A percentile compares a stretch with the other conserved stretches of the same genome.
These are phyloP conservation scores for Andrena hattorfiana DNA, from an alignment of 2,888 invertebrate species.

Conservation along the genomic window DNA sequence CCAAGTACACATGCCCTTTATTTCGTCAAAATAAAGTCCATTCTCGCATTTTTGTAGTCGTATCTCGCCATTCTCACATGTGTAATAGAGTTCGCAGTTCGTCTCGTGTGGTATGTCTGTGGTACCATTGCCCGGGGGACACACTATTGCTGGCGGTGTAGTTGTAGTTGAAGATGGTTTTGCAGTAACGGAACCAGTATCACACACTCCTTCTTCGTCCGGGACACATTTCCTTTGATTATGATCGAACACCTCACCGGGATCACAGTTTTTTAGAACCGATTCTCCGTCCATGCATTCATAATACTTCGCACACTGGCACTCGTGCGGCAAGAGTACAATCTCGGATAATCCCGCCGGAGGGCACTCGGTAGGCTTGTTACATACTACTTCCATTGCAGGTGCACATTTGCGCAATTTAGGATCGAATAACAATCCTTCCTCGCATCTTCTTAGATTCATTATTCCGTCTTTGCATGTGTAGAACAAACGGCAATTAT, in stretches of 20 bases:
- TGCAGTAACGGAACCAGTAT: not conserved
- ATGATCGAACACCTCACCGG: slow-evolving; percentile 55
- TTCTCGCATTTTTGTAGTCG: not conserved
- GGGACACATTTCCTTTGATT: slow-evolving; percentile 17
- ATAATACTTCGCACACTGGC: slow-evolving; percentile 65
- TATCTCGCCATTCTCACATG: slow-evolving; percentile 5
- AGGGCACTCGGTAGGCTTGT: not conserved
- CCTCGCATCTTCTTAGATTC: not conserved
- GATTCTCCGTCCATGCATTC: slow-evolving; percentile 64
- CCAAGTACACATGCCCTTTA: slow-evolving; percentile 5
- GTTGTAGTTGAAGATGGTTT: too few relatives aligned
- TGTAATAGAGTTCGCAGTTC: slow-evolving; percentile 22
- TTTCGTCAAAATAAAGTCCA: slow-evolving; percentile 24
- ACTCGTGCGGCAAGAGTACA: slow-evolving; percentile 55
- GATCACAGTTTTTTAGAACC: not conserved
- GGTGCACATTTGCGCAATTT: not conserved
- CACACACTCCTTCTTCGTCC: not conserved
- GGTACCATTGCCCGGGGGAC: not conserved
- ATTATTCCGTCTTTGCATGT: slow-evolving; percentile 65
- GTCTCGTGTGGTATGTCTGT: not conserved
- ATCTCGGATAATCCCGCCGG: not conserved
- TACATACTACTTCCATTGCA: not conserved
- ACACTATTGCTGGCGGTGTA: not conserved
- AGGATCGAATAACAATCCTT: not conserved
- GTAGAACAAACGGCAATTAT: slow-evolving; percentile 66